Percentiles rank a stretch among this genome's conserved stretches.
These are phyloP conservation scores for Cryptoprocta ferox DNA, from an alignment of 2,797 vertebrate species.

Conservation along the genomic window DNA sequence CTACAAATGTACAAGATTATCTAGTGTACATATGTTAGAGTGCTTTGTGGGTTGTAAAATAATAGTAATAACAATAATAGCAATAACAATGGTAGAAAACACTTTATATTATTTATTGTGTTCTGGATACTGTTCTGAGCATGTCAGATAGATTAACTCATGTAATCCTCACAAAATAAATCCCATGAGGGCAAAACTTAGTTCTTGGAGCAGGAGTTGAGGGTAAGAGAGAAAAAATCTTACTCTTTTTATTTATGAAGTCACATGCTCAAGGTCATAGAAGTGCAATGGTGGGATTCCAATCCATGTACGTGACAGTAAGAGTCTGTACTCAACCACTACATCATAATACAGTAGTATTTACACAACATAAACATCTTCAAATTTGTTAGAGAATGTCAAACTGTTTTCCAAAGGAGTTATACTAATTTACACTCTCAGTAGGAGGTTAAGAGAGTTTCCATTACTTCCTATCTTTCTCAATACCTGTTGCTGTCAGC, in stretches of 20 bases:
- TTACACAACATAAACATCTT: neutral
- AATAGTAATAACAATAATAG: neutral
- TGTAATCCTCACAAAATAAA: neutral
- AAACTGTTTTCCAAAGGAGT: neutral
- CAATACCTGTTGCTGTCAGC: neutral
- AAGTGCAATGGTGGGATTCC: neutral
- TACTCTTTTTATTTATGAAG: neutral
- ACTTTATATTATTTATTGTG: neutral
- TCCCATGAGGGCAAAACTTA: neutral
- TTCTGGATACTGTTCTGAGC: neutral
- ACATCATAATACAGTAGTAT: neutral
- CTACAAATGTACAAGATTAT: neutral
- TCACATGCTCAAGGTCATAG: neutral
- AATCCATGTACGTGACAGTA: neutral
- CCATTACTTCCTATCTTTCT: neutral
- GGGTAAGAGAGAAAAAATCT: neutral
- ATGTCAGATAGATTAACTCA: neutral
- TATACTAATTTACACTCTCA: neutral
- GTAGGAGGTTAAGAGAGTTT: neutral
- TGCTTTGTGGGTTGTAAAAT: neutral
- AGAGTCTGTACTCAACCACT: neutral
- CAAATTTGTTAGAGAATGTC: neutral
- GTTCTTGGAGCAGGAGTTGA: neutral
- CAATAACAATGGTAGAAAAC: neutral
- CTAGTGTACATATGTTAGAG: neutral